A percentile compares a stretch with the other conserved stretches of the same genome.
These are phyloP conservation scores for Cinclus mexicanus DNA, from an alignment of 2,113 vertebrate species.

Conservation along the genomic window DNA sequence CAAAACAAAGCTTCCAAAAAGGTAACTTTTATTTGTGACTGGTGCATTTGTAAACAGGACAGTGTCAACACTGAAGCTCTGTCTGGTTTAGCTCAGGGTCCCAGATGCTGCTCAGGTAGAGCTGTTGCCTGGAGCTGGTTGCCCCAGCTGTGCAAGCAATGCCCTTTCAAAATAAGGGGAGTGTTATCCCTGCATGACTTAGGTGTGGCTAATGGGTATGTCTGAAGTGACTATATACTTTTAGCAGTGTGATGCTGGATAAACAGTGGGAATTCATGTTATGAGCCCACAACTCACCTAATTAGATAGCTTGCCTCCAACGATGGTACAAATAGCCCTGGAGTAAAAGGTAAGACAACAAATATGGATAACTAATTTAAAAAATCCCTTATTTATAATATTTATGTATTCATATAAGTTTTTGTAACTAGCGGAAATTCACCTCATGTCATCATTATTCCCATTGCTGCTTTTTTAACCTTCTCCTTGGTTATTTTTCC, in stretches of 20 bases:
- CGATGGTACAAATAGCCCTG: background rate
- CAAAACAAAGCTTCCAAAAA: conserved; percentile 1
- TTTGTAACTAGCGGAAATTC: background rate
- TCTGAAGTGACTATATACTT: background rate
- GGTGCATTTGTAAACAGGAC: background rate
- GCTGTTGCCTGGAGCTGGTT: background rate
- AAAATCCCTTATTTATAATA: background rate
- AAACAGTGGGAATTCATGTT: background rate
- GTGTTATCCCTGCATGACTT: background rate
- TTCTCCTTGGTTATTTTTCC: background rate
- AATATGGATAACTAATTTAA: background rate
- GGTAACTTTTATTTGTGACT: conserved; percentile 4
- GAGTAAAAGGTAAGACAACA: background rate
- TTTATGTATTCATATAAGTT: background rate
- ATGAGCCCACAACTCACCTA: background rate
- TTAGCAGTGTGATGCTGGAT: background rate
- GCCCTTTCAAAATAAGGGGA: background rate
- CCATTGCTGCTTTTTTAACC: background rate
- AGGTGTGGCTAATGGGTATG: background rate
- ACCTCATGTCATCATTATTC: background rate
- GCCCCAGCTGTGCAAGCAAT: background rate
- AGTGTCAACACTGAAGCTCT: background rate
- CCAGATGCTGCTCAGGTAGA: background rate
- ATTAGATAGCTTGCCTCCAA: background rate
- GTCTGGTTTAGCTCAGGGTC: background rate